phyloP scores from a whole-genome alignment of 2,113 vertebrate species.

The Psilopsiagon aymara region DNA sequence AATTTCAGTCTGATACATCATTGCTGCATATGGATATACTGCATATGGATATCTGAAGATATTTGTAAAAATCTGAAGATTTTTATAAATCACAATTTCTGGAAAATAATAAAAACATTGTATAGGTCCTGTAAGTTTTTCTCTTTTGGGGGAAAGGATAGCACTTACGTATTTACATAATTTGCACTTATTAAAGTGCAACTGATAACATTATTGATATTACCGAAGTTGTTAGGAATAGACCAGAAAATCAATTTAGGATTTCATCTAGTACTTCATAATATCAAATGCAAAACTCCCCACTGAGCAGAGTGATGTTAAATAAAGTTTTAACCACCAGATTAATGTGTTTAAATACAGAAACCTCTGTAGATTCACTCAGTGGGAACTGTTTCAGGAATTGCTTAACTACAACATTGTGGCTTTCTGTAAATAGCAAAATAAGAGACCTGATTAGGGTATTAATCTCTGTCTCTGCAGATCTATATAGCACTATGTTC shows the following conservation, averaged over 20 bases:
- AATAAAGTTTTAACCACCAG: neutral
- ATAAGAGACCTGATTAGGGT: neutral
- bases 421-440: neutral
- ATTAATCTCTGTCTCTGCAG: neutral
- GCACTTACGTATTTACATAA: neutral
- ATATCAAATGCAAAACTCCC: neutral
- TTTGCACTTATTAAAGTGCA: neutral
- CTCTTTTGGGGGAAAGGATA: neutral
- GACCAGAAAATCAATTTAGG: neutral
- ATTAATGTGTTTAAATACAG: neutral
- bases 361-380: neutral
- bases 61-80: neutral
- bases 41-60: neutral
- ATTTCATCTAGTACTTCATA: neutral
- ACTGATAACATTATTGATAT: neutral
- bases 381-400: neutral
- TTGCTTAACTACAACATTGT: neutral
- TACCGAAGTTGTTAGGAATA: neutral
- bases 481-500: neutral
- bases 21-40: neutral
- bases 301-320: neutral
- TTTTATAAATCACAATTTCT: neutral
- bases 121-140: neutral
- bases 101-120: neutral
- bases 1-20: neutral